Percentiles rank a stretch among this genome's conserved stretches.
Conservation (phyloP, 1,140 invertebrate species). For the Sinella curviseta region DNA sequence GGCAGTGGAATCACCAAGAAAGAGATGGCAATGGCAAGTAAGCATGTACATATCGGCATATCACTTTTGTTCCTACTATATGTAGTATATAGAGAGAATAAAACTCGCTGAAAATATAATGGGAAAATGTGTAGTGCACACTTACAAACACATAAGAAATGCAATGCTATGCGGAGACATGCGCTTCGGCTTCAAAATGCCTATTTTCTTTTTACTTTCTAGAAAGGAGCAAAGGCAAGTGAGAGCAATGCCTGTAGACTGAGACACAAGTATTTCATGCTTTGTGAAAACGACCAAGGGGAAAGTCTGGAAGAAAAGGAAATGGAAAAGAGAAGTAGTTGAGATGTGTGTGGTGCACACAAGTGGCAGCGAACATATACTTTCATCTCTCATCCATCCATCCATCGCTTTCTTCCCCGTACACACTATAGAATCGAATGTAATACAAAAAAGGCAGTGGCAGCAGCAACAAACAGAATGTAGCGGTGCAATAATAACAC, state of each 20-base stretch:
- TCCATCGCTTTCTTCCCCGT: not conserved
- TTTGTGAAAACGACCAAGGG: too few species aligned
- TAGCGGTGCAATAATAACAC: not conserved
- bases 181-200: not conserved
- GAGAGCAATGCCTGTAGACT: too few species aligned
- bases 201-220: not conserved
- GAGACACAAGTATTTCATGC: too few species aligned
- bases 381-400: not conserved
- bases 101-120: too few species aligned
- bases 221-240: not conserved
- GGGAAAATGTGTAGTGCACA: too few species aligned
- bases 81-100: too few species aligned
- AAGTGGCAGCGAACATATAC: not conserved
- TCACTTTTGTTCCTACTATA: too few species aligned
- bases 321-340: not conserved
- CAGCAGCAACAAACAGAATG: not conserved
- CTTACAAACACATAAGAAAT: not conserved
- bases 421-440: not conserved
- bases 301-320: not conserved
- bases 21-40: too few species aligned
- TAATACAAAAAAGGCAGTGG: not conserved
- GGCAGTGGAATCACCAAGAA: too few species aligned
- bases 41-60: too few species aligned
- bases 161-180: not conserved
- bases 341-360: not conserved